Evolutionary conservation across 1,140 invertebrate species (phyloP), one percentile per base, ranked within the genome.

Genomic region (Portunus trituberculatus): DNA sequence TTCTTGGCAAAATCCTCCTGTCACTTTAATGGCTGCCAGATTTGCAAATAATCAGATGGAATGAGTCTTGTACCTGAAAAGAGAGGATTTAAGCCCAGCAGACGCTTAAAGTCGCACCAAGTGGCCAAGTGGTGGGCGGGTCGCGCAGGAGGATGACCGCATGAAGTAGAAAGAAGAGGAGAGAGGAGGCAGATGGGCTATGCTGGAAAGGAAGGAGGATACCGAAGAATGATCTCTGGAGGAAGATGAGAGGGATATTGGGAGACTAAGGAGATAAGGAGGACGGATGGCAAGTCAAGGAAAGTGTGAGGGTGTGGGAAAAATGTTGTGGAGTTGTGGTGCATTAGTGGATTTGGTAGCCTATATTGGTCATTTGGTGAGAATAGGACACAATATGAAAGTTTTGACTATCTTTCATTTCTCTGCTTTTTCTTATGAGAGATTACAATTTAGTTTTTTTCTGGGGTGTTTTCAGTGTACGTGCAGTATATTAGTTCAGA

Each of bases 61-160:
- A 76, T 25, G 67, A 76, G 16, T 76, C 67, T 16, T 45, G 45
- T 39, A 88, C 86, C 12, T 45, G 45, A 46, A 88, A 45, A 88
- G 86, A 88, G 86, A 46, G 25, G 86, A 76, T 76, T 76, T 76
- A 76, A 76, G 67, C 67, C 67, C 12, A 76, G n/a, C 67, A 76
- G 67, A 76, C 67, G 67, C 67, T 7, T 76, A 76, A n/a, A 76
- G 67, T 76, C 67, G 12, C 20, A 76, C 6, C 67, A 76, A 76
- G 67, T 76, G 16, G 52, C 6, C 67, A 76, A 76, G 67, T 76
- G 16, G 52, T 12, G 16, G 52, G 16, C 16, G 52, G 52, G 52
- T 59, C 52, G 52, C 67, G 67, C 6, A 76, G 67, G 67, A 10
- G 67, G 20, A 76, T 25, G 67, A 76, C 20, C 10, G n/a, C 12